These are phyloP conservation scores for Prunella strophiata DNA, from an alignment of 2,797 vertebrate species.

Conservation along the genomic window DNA sequence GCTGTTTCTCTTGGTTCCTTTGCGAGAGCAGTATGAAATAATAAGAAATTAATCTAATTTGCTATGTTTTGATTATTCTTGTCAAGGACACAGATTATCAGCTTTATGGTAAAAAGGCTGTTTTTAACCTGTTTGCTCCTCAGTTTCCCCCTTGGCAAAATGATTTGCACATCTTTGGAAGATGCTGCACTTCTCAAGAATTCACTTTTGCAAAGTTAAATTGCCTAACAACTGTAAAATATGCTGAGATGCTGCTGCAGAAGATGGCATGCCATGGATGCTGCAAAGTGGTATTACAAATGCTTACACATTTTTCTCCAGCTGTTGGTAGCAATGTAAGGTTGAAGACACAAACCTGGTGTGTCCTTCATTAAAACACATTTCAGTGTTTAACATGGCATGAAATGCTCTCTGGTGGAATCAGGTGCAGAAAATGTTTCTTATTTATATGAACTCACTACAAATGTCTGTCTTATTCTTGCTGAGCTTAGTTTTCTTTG, in stretches of 20 bases:
- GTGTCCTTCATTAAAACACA: accelerated
- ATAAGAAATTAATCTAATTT: neutral
- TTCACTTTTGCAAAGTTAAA: neutral
- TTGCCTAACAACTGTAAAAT: neutral
- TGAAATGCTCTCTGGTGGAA: neutral
- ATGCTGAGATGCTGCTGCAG: neutral
- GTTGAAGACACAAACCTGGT: neutral
- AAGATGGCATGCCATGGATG: neutral
- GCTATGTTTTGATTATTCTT: neutral
- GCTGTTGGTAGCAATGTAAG: neutral
- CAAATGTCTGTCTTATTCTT: neutral
- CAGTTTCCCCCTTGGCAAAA: neutral
- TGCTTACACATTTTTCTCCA: neutral
- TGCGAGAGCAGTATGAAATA: neutral
- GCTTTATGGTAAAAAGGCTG: neutral
- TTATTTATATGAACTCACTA: neutral
- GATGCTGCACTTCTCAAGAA: neutral
- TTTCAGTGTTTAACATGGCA: neutral
- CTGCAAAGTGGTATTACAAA: neutral
- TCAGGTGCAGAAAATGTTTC: neutral
- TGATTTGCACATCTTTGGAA: neutral
- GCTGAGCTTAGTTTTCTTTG: neutral
- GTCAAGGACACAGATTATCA: neutral
- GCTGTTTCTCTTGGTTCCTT: neutral
- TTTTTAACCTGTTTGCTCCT: neutral